Evolutionary conservation across 2,888 invertebrate genomes (phyloP).

Genomic region (Drosophila siamana): DNA sequence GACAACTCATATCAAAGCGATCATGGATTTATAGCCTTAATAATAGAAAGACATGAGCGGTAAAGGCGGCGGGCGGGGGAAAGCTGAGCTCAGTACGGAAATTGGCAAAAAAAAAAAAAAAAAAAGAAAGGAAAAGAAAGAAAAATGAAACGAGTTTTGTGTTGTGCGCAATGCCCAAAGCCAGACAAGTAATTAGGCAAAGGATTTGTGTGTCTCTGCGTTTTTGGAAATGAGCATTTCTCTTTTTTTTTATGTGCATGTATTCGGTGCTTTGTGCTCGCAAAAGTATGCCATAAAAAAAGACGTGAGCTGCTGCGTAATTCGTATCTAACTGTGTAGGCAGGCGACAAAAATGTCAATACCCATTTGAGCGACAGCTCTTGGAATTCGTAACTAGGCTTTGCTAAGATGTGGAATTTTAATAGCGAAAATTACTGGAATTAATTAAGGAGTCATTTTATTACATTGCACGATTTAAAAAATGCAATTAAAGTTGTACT

Average conservation of each 20-base stretch:
- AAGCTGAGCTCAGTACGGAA: constrained; percentile 53
- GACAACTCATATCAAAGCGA: constrained; percentile 77
- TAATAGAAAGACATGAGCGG: constrained; percentile 59
- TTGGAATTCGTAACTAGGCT: background rate
- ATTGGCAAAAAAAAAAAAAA: constrained; percentile 60
- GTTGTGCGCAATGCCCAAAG: constrained; percentile 50
- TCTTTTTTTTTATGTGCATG: constrained; percentile 41
- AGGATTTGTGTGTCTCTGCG: constrained; percentile 66
- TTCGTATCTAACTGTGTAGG: constrained; percentile 20
- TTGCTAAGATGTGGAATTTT: background rate
- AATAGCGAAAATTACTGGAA: background rate
- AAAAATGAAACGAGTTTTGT: constrained; percentile 38
- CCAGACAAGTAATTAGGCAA: constrained; percentile 78
- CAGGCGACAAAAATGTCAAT: constrained; percentile 50
- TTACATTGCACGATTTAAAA: background rate
- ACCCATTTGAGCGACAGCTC: background rate
- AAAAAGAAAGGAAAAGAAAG: background rate
- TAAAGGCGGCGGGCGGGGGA: constrained; percentile 5
- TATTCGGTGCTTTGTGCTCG: constrained; percentile 24
- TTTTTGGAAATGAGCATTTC: constrained; percentile 58
- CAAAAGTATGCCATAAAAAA: constrained; percentile 63
- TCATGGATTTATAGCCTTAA: constrained; percentile 81
- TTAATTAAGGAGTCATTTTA: background rate
- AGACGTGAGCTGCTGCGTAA: constrained; percentile 57
- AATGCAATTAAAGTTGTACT: too few relatives aligned